phyloP scores from a whole-genome alignment of 1,140 invertebrate genomes.

The Druon quercuslanigerum region DNA sequence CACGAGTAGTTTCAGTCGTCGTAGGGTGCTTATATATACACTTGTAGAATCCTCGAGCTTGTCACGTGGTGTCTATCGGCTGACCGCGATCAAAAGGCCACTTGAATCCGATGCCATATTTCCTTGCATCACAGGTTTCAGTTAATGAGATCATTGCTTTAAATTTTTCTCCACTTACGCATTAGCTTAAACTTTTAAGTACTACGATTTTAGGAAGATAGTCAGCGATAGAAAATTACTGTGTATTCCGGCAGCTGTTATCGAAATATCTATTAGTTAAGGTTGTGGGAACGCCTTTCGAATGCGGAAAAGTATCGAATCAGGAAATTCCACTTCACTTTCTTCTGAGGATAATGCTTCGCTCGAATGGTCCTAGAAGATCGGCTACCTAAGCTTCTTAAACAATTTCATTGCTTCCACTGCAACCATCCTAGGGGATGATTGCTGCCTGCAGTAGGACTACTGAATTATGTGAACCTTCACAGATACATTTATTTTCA shows the following conservation, averaged over 20 bases:
- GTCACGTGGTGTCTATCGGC: slow-evolving; percentile 53
- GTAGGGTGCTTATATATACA: slow-evolving; percentile 28
- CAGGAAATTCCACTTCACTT: slow-evolving; percentile 28
- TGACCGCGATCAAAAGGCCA: slow-evolving; percentile 57
- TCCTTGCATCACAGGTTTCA: slow-evolving; percentile 31
- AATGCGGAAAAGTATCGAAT: slow-evolving; percentile 14
- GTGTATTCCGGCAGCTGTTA: neutral
- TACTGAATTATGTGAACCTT: neutral
- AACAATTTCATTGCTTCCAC: slow-evolving; percentile 18
- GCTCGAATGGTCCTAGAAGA: neutral
- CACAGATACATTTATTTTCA: neutral
- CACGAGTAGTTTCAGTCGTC: slow-evolving; percentile 58
- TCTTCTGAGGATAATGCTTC: slow-evolving; percentile 12
- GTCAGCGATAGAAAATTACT: neutral
- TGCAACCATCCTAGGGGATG: neutral
- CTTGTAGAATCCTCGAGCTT: slow-evolving; percentile 58
- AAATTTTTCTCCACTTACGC: neutral
- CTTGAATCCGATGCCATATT: slow-evolving; percentile 56
- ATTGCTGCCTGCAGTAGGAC: neutral
- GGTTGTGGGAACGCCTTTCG: neutral
- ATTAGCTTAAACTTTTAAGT: neutral
- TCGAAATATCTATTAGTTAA: slow-evolving; percentile 9
- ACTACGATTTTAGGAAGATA: neutral
- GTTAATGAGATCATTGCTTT: neutral
- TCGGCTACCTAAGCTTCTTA: neutral